phyloP scores from a whole-genome alignment of 2,797 vertebrate genomes.

The Psittacula derbiana region DNA sequence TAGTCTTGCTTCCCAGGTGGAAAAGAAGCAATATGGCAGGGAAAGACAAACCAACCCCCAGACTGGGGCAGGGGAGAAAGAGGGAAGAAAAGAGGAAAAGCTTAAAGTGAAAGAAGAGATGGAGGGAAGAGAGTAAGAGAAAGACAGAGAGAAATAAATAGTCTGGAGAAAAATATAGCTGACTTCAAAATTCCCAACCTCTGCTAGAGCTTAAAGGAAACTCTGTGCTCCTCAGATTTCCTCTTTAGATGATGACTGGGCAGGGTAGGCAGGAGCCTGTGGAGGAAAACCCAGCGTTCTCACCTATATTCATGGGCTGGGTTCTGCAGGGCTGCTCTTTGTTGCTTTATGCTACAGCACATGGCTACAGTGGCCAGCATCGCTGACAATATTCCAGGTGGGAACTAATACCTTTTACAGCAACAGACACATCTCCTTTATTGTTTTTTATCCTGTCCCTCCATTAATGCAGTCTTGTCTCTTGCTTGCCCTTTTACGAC shows the following conservation, averaged over 20 bases:
- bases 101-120: background rate
- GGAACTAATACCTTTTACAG: slow-evolving; percentile 18
- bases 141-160: background rate
- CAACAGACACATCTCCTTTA: background rate
- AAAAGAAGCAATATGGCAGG: background rate
- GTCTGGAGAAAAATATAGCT: background rate
- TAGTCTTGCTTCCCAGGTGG: background rate
- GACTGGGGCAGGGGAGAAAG: background rate
- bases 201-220: background rate
- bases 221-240: background rate
- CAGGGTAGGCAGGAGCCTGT: background rate
- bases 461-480: background rate
- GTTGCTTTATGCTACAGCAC: background rate
- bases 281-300: background rate
- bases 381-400: background rate
- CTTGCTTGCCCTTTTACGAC: background rate
- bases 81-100: background rate
- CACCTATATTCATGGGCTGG: background rate
- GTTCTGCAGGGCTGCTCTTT: background rate
- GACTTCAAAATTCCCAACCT: background rate
- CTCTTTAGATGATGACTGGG: background rate
- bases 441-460: background rate
- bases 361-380: background rate
- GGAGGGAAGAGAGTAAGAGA: background rate
- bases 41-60: background rate